Evolutionary conservation across 1,140 invertebrate genomes (phyloP).

Genomic region (Grapholita molesta): DNA sequence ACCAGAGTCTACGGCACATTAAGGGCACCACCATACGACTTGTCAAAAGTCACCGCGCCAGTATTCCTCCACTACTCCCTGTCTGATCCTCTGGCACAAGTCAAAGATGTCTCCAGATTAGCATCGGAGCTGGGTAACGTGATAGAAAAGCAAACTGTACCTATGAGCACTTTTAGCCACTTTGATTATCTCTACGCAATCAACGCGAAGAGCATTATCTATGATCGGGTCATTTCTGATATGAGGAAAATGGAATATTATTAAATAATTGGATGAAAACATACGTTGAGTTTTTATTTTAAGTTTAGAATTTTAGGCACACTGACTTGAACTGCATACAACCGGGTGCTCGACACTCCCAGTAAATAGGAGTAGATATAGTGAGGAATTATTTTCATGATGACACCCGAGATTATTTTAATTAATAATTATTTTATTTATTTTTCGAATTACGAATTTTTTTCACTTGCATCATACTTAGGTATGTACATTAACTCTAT

Average conservation of each 20-base stretch:
- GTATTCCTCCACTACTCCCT: constrained; percentile 85
- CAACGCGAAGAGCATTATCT: constrained; percentile 70
- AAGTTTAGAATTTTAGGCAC: no score
- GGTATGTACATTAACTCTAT: no score
- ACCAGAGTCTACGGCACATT: constrained; percentile 68
- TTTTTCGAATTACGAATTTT: no score
- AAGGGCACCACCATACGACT: constrained; percentile 80
- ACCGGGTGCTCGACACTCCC: no score
- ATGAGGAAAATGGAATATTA: not conserved
- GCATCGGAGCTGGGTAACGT: constrained; percentile 78
- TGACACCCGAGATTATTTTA: no score
- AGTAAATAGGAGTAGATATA: no score
- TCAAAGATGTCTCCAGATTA: constrained; percentile 79
- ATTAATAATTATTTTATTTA: no score
- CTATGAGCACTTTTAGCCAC: constrained; percentile 76
- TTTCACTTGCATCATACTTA: no score
- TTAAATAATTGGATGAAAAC: not conserved
- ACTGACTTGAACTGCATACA: no score
- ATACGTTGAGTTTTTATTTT: not conserved
- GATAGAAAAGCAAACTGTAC: constrained; percentile 72
- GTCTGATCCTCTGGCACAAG: constrained; percentile 84
- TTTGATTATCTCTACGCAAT: constrained; percentile 81
- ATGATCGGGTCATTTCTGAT: constrained; percentile 54
- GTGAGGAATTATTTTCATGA: no score
- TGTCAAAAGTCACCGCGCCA: constrained; percentile 80